A percentile compares a stretch with the other conserved stretches of the same genome.
Conservation (phyloP, 2,113 vertebrate species). For the Grantiella picta region DNA sequence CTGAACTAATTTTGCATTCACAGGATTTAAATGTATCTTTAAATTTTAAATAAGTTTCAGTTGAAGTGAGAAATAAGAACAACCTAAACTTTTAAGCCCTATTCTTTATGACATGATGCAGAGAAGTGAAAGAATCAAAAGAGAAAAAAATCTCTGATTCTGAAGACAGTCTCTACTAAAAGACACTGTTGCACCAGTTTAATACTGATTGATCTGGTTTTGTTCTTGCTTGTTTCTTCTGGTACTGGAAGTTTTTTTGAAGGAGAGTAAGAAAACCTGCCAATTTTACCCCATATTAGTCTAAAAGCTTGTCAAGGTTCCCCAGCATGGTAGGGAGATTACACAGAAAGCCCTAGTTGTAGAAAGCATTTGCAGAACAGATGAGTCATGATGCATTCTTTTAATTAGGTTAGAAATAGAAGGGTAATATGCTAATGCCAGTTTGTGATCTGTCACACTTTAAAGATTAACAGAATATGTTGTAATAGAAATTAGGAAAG, state of each 20-base stretch:
- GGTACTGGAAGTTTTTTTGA: neutral
- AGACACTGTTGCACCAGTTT: neutral
- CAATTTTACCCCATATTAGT: neutral
- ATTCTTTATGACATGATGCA: neutral
- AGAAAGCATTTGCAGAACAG: neutral
- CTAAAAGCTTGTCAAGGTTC: neutral
- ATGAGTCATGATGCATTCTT: neutral
- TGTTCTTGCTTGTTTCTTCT: neutral
- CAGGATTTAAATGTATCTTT: neutral
- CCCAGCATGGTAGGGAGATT: neutral
- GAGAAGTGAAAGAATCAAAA: neutral
- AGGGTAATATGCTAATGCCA: neutral
- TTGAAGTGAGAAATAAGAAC: neutral
- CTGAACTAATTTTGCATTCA: neutral
- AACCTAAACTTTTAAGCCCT: neutral
- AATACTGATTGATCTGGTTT: neutral
- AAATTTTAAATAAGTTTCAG: neutral
- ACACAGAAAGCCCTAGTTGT: neutral
- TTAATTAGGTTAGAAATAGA: neutral
- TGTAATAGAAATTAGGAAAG: neutral
- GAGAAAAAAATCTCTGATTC: neutral
- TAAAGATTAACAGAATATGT: neutral
- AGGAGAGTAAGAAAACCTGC: neutral
- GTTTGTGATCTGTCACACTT: neutral
- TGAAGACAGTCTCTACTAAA: neutral